Base-by-base conservation (phyloP, 2,888 invertebrate genomes). In the Megamerina dolium region DNA sequence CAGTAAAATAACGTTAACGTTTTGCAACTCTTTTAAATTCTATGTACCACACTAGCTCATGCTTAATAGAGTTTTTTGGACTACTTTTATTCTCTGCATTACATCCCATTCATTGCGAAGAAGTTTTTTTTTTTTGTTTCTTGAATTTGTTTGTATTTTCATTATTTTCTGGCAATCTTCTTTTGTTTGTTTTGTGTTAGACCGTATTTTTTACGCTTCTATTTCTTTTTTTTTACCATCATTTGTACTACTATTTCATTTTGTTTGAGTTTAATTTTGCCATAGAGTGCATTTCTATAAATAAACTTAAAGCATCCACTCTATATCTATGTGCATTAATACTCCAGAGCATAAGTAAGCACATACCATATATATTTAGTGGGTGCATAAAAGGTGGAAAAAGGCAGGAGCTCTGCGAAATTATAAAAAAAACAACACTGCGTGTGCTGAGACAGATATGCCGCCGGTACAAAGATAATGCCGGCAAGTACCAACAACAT, bases 231-330 rank as follows among this genome's bases (percentile, higher is more conserved):
- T 23, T 16, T 32, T 26, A 16, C 32, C 26, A 14, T 27, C 30
- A n/a, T n/a, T n/a, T n/a, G n/a, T n/a, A n/a, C n/a, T n/a, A n/a
- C n/a, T n/a, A n/a, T n/a, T n/a, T 18, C 6, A 12, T 23, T n/a
- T n/a, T n/a, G 10, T n/a, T 18, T 37, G 20, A 29, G 12, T 42
- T 41, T 37, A 45, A 45, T 45, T 45, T 41, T 37, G 20, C 45
- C 21, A 26, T 37, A 23, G 37, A 33, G 37, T 37, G 37, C 37
- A 45, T 29, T 40, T 45, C 19, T 30, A 33, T 18, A 35, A 36
- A 36, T 36, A 36, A 36, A 36, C 23, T 23, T 14, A n/a, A 20
- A 20, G 21, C 23, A 36, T 36, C 26, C 36, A n/a, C 23, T 9
- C n/a, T n/a, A 23, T 23, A 36, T 34, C 4, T 9, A 16, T 16